phyloP scores from a whole-genome alignment of 2,113 vertebrate species.

The Poicephalus meyeri region DNA sequence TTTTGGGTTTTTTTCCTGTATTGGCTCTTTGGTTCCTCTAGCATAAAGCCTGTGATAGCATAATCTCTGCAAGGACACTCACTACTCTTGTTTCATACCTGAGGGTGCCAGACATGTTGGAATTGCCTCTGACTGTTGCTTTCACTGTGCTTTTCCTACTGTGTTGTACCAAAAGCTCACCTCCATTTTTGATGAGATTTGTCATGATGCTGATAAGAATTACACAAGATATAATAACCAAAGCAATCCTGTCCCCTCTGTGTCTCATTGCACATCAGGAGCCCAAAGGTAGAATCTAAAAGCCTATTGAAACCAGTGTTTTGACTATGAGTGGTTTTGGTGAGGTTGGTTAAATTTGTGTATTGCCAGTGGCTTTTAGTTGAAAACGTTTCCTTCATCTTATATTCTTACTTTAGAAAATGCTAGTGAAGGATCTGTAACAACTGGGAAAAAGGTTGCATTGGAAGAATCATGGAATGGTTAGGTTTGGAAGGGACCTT shows the following conservation, averaged over 20 bases:
- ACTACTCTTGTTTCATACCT: not conserved
- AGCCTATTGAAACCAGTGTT: not conserved
- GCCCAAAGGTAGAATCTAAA: not conserved
- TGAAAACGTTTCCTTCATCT: not conserved
- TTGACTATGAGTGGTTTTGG: rapidly evolving
- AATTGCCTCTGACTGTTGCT: not conserved
- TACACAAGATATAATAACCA: not conserved
- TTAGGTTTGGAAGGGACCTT: not conserved
- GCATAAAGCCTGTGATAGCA: not conserved
- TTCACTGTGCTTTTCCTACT: not conserved
- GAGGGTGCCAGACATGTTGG: not conserved
- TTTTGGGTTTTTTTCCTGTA: not conserved
- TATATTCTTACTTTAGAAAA: not conserved
- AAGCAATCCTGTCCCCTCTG: not conserved
- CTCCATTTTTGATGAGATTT: not conserved
- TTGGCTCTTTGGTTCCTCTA: not conserved
- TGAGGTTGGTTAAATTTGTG: not conserved
- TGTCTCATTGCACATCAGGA: not conserved
- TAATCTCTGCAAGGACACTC: not conserved
- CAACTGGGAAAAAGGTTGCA: not conserved
- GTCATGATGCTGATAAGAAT: not conserved
- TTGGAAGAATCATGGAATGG: not conserved
- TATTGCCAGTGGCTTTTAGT: not conserved
- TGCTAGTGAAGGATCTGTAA: not conserved
- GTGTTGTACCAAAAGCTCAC: rapidly evolving